Base-by-base conservation (phyloP, 1,140 invertebrate genomes). In the Alviniconcha marisindica region DNA sequence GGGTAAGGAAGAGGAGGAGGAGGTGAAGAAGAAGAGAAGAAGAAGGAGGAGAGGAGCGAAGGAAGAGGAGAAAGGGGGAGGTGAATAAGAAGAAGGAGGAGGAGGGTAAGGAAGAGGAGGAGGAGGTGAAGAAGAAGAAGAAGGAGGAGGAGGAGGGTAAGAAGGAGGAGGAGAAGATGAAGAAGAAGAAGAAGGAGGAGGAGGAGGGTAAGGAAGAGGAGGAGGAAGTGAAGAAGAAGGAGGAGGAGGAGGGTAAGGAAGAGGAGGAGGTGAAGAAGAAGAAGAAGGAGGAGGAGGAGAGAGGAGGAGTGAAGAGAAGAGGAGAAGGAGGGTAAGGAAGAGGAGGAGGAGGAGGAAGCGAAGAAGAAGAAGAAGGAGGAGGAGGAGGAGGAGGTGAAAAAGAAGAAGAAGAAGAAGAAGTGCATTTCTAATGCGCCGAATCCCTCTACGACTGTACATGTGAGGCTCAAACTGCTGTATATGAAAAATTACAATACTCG, bases 151-250 rank as follows among this genome's bases (percentile, higher is more conserved):
- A n/a, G 28, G 56, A 60, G 56, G 28, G 56, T 24, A 60, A n/a
- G 28, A n/a, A 60, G 56, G 24, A 24, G 31, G 28, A 24, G 44
- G 38, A 40, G 33, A 40, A 1, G 38, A 48, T 40, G 69, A 51
- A 69, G 48, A 69, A 76, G 71, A 54, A 69, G 15, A 42, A 74
- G 48, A 36, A 69, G 54, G 66, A 76, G 36, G 51, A 31, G 66
- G 66, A 33, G 63, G 38, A 42, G 42, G 10, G n/a, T 66, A 82
- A 48, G 76, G 71, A 33, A 12, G 54, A 48, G 76, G n/a, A 38
- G 2, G 42, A 0, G 28, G 36, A 24, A 74, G 21, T 31, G n/a
- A 36, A 38, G 1, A 38, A 33, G 7, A 5, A 15, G 10, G 18
- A 21, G 71, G 42, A 38, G 36, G 12, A 1, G 31, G 69, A 15